Percentiles rank a stretch among this genome's conserved stretches.
phyloP scores from a whole-genome alignment of 2,797 vertebrate species.

The Picus viridis region DNA sequence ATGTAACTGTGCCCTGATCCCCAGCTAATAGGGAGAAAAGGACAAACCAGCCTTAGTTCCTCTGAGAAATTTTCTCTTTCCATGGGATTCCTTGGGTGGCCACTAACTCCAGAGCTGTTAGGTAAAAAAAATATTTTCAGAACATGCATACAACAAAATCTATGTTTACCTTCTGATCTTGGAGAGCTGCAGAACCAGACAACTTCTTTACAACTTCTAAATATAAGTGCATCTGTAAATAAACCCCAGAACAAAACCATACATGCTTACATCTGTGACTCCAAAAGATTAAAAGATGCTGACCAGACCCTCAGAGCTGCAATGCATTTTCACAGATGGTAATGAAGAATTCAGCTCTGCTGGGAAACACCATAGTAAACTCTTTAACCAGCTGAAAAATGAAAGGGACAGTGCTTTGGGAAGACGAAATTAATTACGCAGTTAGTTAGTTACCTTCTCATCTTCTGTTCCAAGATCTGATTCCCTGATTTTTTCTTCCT shows the following conservation, averaged over 20 bases:
- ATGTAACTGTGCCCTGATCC: background rate
- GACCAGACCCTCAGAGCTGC: background rate
- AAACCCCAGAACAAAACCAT: background rate
- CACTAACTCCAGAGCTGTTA: background rate
- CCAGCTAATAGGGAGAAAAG: background rate
- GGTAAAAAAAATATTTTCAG: background rate
- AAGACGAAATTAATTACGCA: background rate
- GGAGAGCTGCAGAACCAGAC: background rate
- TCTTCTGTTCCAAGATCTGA: constrained; percentile 45
- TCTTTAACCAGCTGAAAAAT: background rate
- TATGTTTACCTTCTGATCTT: background rate
- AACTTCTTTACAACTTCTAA: background rate
- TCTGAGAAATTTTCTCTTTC: background rate
- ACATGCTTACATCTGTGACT: background rate
- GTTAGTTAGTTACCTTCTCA: constrained; percentile 72
- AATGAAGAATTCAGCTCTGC: background rate
- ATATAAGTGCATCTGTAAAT: background rate
- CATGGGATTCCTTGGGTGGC: background rate
- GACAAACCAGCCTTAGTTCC: background rate
- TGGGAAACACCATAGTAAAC: background rate
- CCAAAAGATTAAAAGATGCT: background rate
- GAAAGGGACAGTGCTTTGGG: background rate
- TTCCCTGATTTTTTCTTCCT: constrained; percentile 83
- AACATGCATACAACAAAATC: background rate
- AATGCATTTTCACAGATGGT: background rate